Evolutionary conservation across 1,140 invertebrate species (phyloP).

Genomic region (Nephila pilipes): DNA sequence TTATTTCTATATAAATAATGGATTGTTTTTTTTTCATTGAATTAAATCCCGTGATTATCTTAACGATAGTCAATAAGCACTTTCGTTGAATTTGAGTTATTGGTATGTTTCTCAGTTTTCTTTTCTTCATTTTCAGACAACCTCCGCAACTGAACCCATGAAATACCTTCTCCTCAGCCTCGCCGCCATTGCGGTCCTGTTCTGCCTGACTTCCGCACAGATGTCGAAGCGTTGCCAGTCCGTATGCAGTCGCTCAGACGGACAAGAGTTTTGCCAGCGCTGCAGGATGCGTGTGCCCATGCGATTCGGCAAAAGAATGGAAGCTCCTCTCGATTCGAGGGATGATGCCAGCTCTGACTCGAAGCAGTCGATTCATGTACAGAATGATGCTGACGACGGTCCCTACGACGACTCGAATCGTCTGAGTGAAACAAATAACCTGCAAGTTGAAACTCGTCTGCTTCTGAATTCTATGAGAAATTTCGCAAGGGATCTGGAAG

Average conservation of each 20-base stretch:
- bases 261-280: slow-evolving; percentile 72
- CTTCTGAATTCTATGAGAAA: slow-evolving; percentile 56
- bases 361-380: not conserved
- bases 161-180: not conserved
- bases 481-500: slow-evolving; percentile 35
- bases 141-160: not conserved
- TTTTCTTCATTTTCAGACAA: not conserved
- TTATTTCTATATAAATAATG: no score
- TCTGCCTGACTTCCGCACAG: not conserved
- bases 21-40: no score
- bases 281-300: slow-evolving; percentile 77
- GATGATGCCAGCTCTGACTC: not conserved
- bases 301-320: slow-evolving; percentile 77
- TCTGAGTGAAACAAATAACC: not conserved
- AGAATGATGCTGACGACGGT: not conserved
- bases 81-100: no score
- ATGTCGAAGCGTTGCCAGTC: slow-evolving; percentile 62
- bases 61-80: no score
- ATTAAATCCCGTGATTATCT: no score
- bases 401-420: not conserved
- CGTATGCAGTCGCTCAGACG: slow-evolving; percentile 77
- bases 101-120: no score
- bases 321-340: not conserved
- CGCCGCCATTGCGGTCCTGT: not conserved
- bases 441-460: slow-evolving; percentile 16